phyloP scores from a whole-genome alignment of 2,113 vertebrate species.

The Hypomesus transpacificus region DNA sequence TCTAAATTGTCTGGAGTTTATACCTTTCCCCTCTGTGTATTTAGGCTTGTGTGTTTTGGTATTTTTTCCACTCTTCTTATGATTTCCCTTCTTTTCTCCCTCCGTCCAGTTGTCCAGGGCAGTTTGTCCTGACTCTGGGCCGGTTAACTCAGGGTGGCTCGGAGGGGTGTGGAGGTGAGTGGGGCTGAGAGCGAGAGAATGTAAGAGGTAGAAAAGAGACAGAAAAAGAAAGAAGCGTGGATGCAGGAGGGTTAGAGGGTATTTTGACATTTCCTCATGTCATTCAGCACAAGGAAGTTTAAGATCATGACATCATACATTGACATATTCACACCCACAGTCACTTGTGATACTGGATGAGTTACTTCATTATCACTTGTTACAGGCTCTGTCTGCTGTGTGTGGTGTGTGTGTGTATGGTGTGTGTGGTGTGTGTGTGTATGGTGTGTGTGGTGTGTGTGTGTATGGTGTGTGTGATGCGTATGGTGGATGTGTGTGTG shows the following conservation, averaged over 20 bases:
- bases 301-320: too few species aligned
- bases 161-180: background rate
- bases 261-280: too few species aligned
- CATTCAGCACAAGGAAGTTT: too few species aligned
- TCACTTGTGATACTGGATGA: too few species aligned
- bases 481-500: too few species aligned
- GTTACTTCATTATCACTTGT: background rate
- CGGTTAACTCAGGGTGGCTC: constrained; percentile 41
- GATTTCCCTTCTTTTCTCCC: constrained; percentile 43
- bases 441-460: too few species aligned
- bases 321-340: too few species aligned
- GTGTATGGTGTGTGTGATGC: too few species aligned
- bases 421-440: too few species aligned
- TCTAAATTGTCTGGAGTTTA: background rate
- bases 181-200: background rate
- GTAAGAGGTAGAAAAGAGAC: background rate
- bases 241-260: background rate
- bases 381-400: background rate
- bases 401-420: background rate
- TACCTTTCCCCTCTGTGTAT: constrained; percentile 42
- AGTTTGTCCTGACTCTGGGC: constrained; percentile 12
- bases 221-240: background rate
- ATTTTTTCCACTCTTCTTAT: constrained; percentile 40
- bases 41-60: constrained; percentile 43
- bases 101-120: constrained; percentile 36